phyloP scores from a whole-genome alignment of 2,113 vertebrate species.

The Callopanchax toddi region DNA sequence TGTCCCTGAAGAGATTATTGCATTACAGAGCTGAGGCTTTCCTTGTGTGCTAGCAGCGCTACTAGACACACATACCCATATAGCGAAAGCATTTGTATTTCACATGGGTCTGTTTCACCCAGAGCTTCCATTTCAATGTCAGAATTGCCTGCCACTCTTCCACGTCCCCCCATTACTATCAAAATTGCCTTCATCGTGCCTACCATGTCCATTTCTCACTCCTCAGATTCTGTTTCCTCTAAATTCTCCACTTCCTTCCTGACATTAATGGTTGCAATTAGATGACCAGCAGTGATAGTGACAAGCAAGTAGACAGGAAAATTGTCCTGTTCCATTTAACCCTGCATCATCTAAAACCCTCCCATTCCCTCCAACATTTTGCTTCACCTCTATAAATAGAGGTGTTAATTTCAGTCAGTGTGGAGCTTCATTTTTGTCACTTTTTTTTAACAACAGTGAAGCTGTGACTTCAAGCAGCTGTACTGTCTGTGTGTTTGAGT shows the following conservation, averaged over 20 bases:
- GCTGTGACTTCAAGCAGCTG: conserved; percentile 76
- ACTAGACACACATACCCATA: conserved; percentile 33
- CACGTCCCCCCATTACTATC: conserved; percentile 35
- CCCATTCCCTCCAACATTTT: conserved; percentile 9
- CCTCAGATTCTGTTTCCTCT: conserved; percentile 33
- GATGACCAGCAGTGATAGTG: conserved; percentile 52
- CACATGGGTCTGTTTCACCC: conserved; percentile 53
- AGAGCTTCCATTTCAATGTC: conserved; percentile 62
- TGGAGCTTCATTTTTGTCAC: conserved; percentile 58
- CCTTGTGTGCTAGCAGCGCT: conserved; percentile 59
- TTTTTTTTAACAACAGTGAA: conserved; percentile 51
- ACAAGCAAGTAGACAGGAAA: conserved; percentile 22
- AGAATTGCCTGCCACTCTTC: conserved; percentile 43
- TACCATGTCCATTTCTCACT: conserved; percentile 23
- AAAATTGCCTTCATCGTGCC: conserved; percentile 43
- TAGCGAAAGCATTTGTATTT: conserved; percentile 56
- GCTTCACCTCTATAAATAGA: conserved; percentile 75
- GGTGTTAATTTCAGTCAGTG: conserved; percentile 78
- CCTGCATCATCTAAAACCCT: conserved; percentile 18
- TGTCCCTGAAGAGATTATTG: conserved; percentile 72
- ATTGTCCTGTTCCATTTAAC: conserved; percentile 56
- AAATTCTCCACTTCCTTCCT: conserved; percentile 29
- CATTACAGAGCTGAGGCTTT: conserved; percentile 66
- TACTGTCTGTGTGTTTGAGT: conserved; percentile 34
- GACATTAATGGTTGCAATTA: conserved; percentile 73